Conservation (phyloP, 2,113 vertebrate species). For the Choloepus hoffmanni region DNA sequence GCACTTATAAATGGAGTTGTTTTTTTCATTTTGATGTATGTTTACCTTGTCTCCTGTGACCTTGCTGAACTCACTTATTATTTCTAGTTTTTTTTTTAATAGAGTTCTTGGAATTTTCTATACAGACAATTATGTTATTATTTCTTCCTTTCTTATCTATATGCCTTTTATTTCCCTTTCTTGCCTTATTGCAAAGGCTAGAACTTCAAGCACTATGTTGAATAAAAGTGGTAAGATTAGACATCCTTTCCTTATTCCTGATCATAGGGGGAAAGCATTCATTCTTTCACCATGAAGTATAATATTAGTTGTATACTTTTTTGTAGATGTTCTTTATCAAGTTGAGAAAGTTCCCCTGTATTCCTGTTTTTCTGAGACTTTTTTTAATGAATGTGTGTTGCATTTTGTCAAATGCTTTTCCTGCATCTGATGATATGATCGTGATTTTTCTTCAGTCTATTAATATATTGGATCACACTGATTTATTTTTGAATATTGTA, state of each 20-base stretch:
- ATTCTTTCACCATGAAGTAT: not conserved
- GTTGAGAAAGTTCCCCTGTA: not conserved
- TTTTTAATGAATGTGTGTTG: not conserved
- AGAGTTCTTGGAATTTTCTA: not conserved
- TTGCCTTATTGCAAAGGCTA: not conserved
- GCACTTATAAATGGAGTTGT: slow-evolving; percentile 1
- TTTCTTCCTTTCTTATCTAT: not conserved
- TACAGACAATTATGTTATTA: not conserved
- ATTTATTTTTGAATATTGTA: slow-evolving; percentile 36
- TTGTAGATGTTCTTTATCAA: not conserved
- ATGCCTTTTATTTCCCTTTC: not conserved
- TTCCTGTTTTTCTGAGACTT: slow-evolving; percentile 36
- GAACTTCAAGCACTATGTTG: not conserved
- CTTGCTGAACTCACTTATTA: not conserved
- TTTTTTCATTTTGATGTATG: slow-evolving; percentile 16
- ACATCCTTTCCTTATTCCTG: not conserved
- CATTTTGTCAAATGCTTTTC: slow-evolving; percentile 33
- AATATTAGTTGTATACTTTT: not conserved
- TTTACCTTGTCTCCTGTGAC: not conserved
- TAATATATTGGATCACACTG: not conserved
- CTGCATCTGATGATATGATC: not conserved
- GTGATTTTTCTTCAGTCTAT: not conserved
- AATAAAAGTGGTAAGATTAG: not conserved
- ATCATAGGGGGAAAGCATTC: not conserved
- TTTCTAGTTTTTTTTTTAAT: not conserved